These are phyloP conservation scores for Oreohelix idahoensis DNA, from an alignment of 1,140 invertebrate genomes.

Conservation along the genomic window DNA sequence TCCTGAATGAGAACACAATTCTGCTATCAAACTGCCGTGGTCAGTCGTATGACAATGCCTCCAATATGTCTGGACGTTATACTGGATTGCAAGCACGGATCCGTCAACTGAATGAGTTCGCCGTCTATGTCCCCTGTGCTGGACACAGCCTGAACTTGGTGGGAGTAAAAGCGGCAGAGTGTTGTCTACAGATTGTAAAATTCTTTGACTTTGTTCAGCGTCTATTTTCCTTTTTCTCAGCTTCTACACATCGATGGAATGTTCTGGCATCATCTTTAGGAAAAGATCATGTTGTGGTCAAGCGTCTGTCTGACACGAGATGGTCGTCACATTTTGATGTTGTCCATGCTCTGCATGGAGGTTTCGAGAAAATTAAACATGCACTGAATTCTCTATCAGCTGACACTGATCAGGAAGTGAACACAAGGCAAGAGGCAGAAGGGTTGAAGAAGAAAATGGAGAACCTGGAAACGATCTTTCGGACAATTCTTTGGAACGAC, in stretches of 20 bases:
- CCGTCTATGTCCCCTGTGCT: background rate
- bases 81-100: background rate
- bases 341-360: background rate
- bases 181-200: background rate
- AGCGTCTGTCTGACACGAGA: background rate
- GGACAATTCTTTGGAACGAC: too few relatives aligned
- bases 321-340: background rate
- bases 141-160: background rate
- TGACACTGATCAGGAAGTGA: too few relatives aligned
- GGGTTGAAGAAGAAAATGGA: too few relatives aligned
- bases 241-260: background rate
- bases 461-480: too few relatives aligned
- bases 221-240: background rate
- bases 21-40: background rate
- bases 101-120: background rate
- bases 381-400: background rate
- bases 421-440: too few relatives aligned
- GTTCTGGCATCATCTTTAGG: background rate
- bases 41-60: background rate
- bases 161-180: background rate
- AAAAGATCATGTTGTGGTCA: background rate
- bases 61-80: background rate
- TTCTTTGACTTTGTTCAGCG: background rate
- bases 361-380: background rate
- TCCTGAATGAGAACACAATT: background rate